Evolutionary conservation across 1,140 invertebrate genomes (phyloP).

Genomic region (Hyphantria cunea): DNA sequence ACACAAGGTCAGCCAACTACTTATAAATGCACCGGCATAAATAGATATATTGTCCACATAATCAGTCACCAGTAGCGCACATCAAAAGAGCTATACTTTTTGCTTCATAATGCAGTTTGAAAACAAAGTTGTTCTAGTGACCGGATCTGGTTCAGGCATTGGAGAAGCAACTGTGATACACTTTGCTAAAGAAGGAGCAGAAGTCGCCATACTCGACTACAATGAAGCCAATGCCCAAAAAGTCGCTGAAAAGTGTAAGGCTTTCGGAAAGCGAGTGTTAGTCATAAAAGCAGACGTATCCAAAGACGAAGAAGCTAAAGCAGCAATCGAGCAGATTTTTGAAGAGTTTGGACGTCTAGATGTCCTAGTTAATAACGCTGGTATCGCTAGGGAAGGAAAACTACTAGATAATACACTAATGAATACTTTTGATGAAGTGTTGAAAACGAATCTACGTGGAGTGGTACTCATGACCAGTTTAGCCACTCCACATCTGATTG

Average conservation of each 20-base stretch:
- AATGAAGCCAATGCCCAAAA: slow-evolving; percentile 83
- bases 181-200: slow-evolving; percentile 87
- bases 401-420: slow-evolving; percentile 59
- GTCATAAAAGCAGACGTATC: slow-evolving; percentile 84
- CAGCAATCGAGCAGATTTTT: slow-evolving; percentile 83
- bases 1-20: too few relatives aligned
- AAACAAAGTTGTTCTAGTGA: slow-evolving; percentile 85
- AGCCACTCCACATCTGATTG: slow-evolving; percentile 86
- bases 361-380: slow-evolving; percentile 88
- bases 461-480: slow-evolving; percentile 87
- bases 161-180: slow-evolving; percentile 89
- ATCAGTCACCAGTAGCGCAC: too few relatives aligned
- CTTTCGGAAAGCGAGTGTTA: slow-evolving; percentile 71
- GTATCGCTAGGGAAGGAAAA: slow-evolving; percentile 48
- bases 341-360: slow-evolving; percentile 83
- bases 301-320: slow-evolving; percentile 83
- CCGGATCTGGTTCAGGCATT: slow-evolving; percentile 93
- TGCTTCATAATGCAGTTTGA: slow-evolving; percentile 26
- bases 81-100: too few relatives aligned
- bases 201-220: slow-evolving; percentile 86
- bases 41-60: too few relatives aligned
- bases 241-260: slow-evolving; percentile 83
- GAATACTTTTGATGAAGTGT: slow-evolving; percentile 25
- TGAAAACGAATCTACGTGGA: slow-evolving; percentile 83
- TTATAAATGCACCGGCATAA: too few relatives aligned